These are phyloP conservation scores for Girardia tigrina DNA, from an alignment of 2,888 invertebrate genomes.

Conservation along the genomic window DNA sequence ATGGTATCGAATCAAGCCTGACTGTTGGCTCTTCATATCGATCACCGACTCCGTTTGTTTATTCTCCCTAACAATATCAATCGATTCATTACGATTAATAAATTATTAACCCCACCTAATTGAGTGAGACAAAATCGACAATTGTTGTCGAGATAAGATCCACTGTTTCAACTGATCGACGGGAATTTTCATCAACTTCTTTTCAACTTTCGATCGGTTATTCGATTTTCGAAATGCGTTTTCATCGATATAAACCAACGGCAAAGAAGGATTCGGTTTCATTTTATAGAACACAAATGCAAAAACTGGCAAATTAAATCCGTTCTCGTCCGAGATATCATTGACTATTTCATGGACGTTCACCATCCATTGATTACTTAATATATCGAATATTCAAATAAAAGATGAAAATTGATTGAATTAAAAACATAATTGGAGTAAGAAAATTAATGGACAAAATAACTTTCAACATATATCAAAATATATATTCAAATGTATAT, in stretches of 20 bases:
- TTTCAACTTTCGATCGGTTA: not conserved
- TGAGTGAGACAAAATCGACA: not conserved
- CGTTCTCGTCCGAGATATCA: not conserved
- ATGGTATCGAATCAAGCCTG: not conserved
- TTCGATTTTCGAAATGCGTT: not conserved
- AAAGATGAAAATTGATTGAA: too few relatives aligned
- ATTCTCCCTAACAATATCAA: not conserved
- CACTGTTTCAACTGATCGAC: not conserved
- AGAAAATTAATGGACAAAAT: too few relatives aligned
- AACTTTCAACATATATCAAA: too few relatives aligned
- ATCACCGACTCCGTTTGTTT: not conserved
- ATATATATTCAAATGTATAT: too few relatives aligned
- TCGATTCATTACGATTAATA: not conserved
- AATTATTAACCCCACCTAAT: not conserved
- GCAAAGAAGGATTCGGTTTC: not conserved
- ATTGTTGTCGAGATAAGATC: not conserved
- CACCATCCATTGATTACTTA: not conserved
- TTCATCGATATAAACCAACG: not conserved
- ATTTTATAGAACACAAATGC: conserved; percentile 11
- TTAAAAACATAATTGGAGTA: too few relatives aligned
- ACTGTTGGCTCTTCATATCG: not conserved
- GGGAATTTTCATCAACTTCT: not conserved
- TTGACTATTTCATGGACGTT: not conserved
- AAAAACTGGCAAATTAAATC: not conserved
- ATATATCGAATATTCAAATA: too few relatives aligned